These are phyloP conservation scores for Suricata suricatta DNA, from an alignment of 2,113 vertebrate genomes.

Conservation along the genomic window DNA sequence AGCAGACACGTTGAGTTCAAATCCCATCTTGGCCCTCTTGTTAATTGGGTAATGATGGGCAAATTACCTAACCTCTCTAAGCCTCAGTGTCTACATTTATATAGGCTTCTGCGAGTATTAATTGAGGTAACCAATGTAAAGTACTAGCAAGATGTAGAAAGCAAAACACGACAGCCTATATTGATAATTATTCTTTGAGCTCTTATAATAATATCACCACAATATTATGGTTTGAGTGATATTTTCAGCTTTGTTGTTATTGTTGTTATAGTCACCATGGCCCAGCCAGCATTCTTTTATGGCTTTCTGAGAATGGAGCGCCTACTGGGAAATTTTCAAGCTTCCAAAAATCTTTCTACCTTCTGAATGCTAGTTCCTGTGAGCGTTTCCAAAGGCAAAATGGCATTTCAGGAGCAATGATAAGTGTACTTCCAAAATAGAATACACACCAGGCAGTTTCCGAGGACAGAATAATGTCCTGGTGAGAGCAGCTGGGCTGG, in stretches of 20 bases:
- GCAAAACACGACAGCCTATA: not conserved
- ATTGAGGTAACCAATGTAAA: not conserved
- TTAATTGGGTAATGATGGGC: not conserved
- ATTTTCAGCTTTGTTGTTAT: not conserved
- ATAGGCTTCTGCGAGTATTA: not conserved
- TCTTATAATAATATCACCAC: not conserved
- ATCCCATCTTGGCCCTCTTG: not conserved
- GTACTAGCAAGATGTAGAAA: not conserved
- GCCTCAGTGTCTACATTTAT: not conserved
- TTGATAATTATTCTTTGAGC: not conserved
- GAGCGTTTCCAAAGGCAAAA: slow-evolving; percentile 63
- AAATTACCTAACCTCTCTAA: not conserved
- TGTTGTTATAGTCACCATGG: not conserved
- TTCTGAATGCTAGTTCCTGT: slow-evolving; percentile 52
- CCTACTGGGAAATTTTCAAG: slow-evolving; percentile 46
- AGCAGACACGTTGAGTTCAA: not conserved
- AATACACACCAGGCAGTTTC: slow-evolving; percentile 55
- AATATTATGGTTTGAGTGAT: not conserved
- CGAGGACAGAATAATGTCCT: slow-evolving; percentile 52
- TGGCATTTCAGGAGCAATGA: slow-evolving; percentile 59
- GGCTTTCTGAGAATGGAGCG: slow-evolving; percentile 38
- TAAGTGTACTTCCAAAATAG: slow-evolving; percentile 69
- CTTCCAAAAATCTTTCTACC: slow-evolving; percentile 51
- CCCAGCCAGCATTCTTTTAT: not conserved
- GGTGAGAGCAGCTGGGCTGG: slow-evolving; percentile 48